Evolutionary conservation across 2,888 invertebrate genomes (phyloP).

Genomic region (Anoplius nigerrimus): DNA sequence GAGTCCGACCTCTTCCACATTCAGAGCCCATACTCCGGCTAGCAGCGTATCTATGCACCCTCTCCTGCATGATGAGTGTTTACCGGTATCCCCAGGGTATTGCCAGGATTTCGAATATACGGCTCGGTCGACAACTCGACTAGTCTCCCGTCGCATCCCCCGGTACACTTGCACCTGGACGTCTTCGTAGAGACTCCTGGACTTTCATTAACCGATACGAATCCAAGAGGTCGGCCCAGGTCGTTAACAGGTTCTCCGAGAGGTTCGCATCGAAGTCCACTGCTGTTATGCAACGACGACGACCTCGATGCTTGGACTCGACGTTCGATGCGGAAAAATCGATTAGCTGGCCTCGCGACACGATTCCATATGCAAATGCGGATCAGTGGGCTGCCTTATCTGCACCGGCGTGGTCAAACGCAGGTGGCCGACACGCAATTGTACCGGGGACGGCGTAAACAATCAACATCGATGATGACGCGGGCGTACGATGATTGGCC

Average conservation of each 20-base stretch:
- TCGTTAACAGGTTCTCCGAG: too few relatives aligned
- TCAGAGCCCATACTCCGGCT: conserved; percentile 8
- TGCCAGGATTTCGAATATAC: conserved; percentile 44
- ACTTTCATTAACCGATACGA: conserved; percentile 53
- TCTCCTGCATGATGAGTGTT: neutral
- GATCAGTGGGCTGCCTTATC: too few relatives aligned
- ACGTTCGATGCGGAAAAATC: too few relatives aligned
- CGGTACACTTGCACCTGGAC: conserved; percentile 35
- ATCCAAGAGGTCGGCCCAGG: conserved; percentile 37
- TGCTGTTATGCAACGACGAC: too few relatives aligned
- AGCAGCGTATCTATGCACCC: neutral
- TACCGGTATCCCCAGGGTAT: conserved; percentile 28
- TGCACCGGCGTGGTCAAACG: too few relatives aligned
- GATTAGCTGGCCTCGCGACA: neutral
- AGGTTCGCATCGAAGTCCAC: too few relatives aligned
- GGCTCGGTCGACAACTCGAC: conserved; percentile 19
- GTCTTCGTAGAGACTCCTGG: conserved; percentile 30
- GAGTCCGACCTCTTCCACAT: conserved; percentile 11
- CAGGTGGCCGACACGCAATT: too few relatives aligned
- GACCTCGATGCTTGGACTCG: neutral
- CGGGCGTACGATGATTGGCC: too few relatives aligned
- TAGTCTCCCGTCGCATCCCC: neutral
- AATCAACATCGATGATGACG: too few relatives aligned
- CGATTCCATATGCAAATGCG: too few relatives aligned
- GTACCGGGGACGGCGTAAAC: too few relatives aligned